Evolutionary conservation across 2,113 vertebrate genomes (phyloP).

Genomic region (Columba janthina): DNA sequence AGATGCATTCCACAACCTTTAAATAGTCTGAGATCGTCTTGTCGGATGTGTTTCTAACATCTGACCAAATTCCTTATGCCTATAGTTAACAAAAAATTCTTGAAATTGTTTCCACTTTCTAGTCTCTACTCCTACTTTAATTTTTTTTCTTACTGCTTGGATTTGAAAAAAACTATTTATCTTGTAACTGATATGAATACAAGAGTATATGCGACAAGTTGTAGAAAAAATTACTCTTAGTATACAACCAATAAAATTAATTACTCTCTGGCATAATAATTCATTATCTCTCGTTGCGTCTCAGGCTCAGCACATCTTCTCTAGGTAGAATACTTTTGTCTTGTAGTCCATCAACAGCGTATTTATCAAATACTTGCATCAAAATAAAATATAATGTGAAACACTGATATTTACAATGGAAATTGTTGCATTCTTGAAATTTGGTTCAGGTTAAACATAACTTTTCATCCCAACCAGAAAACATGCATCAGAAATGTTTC

Average conservation of each 20-base stretch:
- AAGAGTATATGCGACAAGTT: neutral
- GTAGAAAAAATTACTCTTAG: neutral
- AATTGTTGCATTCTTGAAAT: neutral
- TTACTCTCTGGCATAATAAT: neutral
- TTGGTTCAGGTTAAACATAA: neutral
- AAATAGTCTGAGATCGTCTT: slow-evolving; percentile 24
- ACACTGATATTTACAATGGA: neutral
- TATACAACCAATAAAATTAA: neutral
- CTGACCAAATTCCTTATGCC: slow-evolving; percentile 26
- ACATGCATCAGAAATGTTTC: neutral
- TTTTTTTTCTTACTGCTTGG: neutral
- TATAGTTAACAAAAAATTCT: neutral
- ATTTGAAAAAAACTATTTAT: neutral
- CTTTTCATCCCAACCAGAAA: neutral
- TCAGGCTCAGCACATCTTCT: neutral
- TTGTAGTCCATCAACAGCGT: neutral
- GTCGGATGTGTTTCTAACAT: slow-evolving; percentile 9
- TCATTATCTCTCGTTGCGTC: neutral
- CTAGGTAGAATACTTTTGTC: neutral
- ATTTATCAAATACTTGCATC: neutral
- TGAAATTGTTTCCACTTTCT: slow-evolving; percentile 6
- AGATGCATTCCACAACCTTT: slow-evolving; percentile 50
- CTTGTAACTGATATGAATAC: neutral
- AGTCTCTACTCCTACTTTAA: neutral
- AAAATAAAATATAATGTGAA: neutral